Evolutionary conservation across 2,888 invertebrate species (phyloP).

Genomic region (Podotricha telesiphe): DNA sequence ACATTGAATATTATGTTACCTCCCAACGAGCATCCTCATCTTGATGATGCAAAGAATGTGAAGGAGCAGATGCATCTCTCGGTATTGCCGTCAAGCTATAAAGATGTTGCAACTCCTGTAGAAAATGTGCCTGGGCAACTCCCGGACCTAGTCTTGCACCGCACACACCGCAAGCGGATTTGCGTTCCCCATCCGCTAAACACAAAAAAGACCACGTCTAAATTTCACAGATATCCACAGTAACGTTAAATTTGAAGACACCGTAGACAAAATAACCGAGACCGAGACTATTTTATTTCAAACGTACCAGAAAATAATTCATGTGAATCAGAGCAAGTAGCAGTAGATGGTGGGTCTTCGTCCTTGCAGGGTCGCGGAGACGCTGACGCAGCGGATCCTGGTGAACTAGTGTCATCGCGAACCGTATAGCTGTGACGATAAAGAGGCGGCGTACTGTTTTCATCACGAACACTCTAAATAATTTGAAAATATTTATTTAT

Average conservation of each 20-base stretch:
- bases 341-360: constrained; percentile 63
- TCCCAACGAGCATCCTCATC: constrained; percentile 82
- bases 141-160: constrained; percentile 79
- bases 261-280: background rate
- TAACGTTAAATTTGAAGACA: too few species aligned
- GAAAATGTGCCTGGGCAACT: constrained; percentile 79
- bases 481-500: background rate
- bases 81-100: constrained; percentile 79
- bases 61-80: constrained; percentile 63
- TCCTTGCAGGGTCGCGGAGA: constrained; percentile 80
- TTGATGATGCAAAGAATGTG: constrained; percentile 75
- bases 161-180: constrained; percentile 79
- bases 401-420: constrained; percentile 79
- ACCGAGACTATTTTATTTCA: background rate
- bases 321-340: constrained; percentile 75
- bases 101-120: constrained; percentile 78
- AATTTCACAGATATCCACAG: background rate
- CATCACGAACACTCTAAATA: constrained; percentile 71
- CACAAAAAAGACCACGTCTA: background rate
- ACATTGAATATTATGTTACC: constrained; percentile 53
- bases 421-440: constrained; percentile 71
- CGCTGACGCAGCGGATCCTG: constrained; percentile 79
- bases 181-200: constrained; percentile 76
- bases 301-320: constrained; percentile 76
- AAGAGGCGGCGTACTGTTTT: constrained; percentile 73